These are phyloP conservation scores for Neosilurus mollespiculum DNA, from an alignment of 2,797 vertebrate genomes.

Conservation along the genomic window DNA sequence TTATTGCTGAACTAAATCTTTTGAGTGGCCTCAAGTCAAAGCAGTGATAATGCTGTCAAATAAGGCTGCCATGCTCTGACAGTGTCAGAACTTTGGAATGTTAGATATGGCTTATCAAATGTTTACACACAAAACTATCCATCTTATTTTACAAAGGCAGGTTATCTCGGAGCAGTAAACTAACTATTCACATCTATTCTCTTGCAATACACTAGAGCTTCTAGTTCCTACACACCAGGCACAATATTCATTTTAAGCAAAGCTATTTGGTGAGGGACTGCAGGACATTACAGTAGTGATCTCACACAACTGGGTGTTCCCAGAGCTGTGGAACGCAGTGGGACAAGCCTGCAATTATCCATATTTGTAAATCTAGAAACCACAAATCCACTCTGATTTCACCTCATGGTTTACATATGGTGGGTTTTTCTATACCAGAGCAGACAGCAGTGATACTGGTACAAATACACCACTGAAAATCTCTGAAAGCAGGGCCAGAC, in stretches of 20 bases:
- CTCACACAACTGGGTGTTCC: slow-evolving; percentile 48
- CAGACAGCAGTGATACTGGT: background rate
- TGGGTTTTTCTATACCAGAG: slow-evolving; percentile 9
- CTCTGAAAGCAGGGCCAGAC: background rate
- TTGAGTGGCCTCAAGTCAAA: background rate
- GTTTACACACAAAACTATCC: slow-evolving; percentile 33
- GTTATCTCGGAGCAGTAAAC: slow-evolving; percentile 27
- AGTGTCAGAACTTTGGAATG: slow-evolving; percentile 24
- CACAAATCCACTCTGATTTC: slow-evolving; percentile 37
- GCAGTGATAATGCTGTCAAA: background rate
- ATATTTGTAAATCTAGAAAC: slow-evolving; percentile 50
- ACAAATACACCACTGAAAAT: background rate
- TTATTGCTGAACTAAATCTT: background rate
- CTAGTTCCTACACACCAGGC: slow-evolving; percentile 8
- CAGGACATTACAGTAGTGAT: slow-evolving; percentile 29
- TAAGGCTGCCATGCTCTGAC: background rate
- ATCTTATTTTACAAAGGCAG: slow-evolving; percentile 34
- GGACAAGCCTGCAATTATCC: slow-evolving; percentile 48
- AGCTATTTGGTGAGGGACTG: slow-evolving; percentile 18
- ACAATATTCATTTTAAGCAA: slow-evolving; percentile 2
- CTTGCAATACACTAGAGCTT: background rate
- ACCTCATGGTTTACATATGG: slow-evolving; percentile 29
- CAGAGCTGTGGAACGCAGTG: slow-evolving; percentile 46
- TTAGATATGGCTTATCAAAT: slow-evolving; percentile 17
- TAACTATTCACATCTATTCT: background rate